Percentiles rank a stretch among this genome's conserved stretches.
Conservation (phyloP, 2,113 vertebrate species). For the Callithrix jacchus region DNA sequence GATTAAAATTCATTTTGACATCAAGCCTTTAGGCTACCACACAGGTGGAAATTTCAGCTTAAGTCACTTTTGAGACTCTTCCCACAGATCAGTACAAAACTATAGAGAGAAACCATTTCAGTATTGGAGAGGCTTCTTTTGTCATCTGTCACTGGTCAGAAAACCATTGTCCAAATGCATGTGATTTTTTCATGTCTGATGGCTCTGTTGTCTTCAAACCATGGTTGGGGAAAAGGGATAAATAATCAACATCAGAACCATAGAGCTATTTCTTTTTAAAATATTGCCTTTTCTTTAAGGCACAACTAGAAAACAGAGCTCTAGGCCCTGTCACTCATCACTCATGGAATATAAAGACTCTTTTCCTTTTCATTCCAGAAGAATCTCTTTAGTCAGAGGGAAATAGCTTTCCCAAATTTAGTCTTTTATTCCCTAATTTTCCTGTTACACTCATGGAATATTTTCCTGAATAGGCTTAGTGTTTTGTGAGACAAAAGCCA, state of each 20-base stretch:
- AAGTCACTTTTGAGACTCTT: neutral
- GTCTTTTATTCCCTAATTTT: neutral
- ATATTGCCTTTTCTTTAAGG: neutral
- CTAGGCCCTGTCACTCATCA: neutral
- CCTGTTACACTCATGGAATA: neutral
- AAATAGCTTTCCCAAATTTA: neutral
- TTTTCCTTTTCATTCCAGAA: neutral
- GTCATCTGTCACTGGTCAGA: neutral
- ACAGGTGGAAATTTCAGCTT: neutral
- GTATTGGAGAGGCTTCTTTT: neutral
- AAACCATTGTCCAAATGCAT: neutral
- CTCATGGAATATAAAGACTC: neutral
- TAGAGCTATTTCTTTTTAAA: neutral
- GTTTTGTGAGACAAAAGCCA: slow-evolving; percentile 23
- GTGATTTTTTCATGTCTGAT: neutral
- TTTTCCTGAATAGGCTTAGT: slow-evolving; percentile 1
- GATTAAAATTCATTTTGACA: neutral
- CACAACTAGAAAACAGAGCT: neutral
- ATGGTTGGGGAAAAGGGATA: neutral
- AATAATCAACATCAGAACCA: neutral
- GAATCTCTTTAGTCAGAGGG: slow-evolving; percentile 11
- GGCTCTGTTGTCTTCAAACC: neutral
- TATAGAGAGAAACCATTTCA: neutral
- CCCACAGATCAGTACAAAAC: neutral
- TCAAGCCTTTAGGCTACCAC: neutral